These are phyloP conservation scores for Serinus canaria DNA, from an alignment of 2,113 vertebrate genomes.

Conservation along the genomic window DNA sequence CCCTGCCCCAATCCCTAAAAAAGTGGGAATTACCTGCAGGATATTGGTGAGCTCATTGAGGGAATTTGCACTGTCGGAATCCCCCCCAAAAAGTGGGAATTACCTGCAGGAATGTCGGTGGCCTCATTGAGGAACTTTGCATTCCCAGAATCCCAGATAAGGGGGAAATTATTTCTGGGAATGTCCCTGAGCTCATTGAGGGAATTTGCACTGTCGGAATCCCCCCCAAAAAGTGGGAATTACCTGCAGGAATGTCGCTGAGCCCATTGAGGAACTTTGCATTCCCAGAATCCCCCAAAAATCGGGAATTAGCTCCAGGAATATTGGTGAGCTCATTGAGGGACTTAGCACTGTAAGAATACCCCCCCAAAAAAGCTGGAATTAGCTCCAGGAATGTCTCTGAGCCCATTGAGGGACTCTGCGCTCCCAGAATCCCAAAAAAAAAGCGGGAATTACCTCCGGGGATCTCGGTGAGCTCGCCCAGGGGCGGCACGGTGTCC, in stretches of 20 bases:
- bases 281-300: fast-evolving
- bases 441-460: neutral
- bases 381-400: fast-evolving
- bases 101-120: conserved; percentile 16
- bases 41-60: neutral
- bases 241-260: fast-evolving
- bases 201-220: neutral
- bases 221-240: neutral
- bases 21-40: fast-evolving
- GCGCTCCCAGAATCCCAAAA: no score
- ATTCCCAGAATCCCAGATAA: fast-evolving
- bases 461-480: neutral
- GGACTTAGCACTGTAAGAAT: fast-evolving
- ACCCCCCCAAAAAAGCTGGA: neutral
- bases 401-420: neutral
- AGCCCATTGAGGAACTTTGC: fast-evolving
- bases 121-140: fast-evolving
- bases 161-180: no score
- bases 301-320: neutral
- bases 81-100: neutral
- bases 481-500: conserved; percentile 90
- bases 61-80: neutral
- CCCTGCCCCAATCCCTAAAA: neutral
- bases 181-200: conserved; percentile 77
- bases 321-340: fast-evolving